phyloP scores from a whole-genome alignment of 2,888 invertebrate genomes.

The Zygothrica quintamaculata region DNA sequence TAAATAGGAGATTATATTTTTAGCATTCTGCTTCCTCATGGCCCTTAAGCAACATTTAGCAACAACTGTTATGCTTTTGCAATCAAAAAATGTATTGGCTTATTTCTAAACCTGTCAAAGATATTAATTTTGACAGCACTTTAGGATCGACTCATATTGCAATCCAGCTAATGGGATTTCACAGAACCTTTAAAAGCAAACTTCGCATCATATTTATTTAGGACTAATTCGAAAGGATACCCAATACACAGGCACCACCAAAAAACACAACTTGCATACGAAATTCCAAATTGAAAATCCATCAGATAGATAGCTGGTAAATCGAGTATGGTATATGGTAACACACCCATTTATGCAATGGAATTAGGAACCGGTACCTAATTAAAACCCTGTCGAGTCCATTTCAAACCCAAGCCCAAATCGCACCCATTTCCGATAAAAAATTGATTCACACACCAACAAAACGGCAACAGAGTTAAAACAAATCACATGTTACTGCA shows the following conservation, averaged over 20 bases:
- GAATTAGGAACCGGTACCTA: slow-evolving; percentile 27
- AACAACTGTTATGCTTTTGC: no score
- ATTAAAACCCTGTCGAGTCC: slow-evolving; percentile 30
- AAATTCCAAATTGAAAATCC: slow-evolving; percentile 75
- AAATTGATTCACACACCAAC: slow-evolving; percentile 55
- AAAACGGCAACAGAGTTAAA: slow-evolving; percentile 37
- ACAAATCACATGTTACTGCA: slow-evolving; percentile 65
- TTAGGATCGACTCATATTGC: slow-evolving; percentile 54
- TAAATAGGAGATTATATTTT: background rate
- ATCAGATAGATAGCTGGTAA: slow-evolving; percentile 44
- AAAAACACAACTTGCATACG: slow-evolving; percentile 73
- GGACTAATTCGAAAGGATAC: slow-evolving; percentile 39
- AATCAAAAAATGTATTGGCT: background rate
- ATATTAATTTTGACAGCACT: slow-evolving; percentile 40
- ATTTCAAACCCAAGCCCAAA: slow-evolving; percentile 61
- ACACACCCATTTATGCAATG: slow-evolving; percentile 71
- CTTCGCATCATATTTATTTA: slow-evolving; percentile 78
- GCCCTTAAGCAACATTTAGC: no score
- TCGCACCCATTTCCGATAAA: slow-evolving; percentile 68
- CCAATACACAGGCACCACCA: slow-evolving; percentile 22
- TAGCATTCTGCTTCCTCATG: background rate
- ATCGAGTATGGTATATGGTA: slow-evolving; percentile 62
- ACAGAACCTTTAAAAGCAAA: slow-evolving; percentile 72
- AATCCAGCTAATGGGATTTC: slow-evolving; percentile 76
- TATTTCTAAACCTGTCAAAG: background rate